Conservation (phyloP, 64 coral and sea anemone species). For the Montipora foliosa region DNA sequence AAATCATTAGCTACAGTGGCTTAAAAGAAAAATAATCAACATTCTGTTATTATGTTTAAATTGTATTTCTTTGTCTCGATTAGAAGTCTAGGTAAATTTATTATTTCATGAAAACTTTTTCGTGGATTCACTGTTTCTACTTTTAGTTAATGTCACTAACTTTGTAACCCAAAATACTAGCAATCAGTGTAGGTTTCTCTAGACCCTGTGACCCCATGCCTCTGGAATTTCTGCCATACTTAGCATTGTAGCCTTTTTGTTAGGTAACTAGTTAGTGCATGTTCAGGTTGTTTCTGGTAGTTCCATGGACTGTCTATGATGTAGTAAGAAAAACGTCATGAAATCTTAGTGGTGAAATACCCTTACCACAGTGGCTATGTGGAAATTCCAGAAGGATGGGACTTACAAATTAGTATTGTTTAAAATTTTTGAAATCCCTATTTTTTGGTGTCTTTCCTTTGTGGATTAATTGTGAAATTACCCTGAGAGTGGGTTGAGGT, state of each 20-base stretch:
- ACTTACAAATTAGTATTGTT: not conserved
- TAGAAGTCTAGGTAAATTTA: not conserved
- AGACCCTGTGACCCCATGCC: too few species aligned
- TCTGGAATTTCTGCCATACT: too few species aligned
- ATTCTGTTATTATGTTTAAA: not conserved
- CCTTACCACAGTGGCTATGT: slow-evolving; percentile 9
- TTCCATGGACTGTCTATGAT: too few species aligned
- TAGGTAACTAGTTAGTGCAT: too few species aligned
- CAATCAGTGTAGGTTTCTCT: not conserved
- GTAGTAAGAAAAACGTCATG: too few species aligned
- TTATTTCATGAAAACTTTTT: not conserved
- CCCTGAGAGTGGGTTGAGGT: too few species aligned
- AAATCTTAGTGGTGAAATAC: not conserved
- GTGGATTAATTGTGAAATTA: too few species aligned
- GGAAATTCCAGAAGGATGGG: slow-evolving; percentile 20
- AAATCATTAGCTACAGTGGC: not conserved
- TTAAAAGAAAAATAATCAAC: slow-evolving; percentile 3
- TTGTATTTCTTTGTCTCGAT: not conserved
- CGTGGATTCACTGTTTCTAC: not conserved
- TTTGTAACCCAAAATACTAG: slow-evolving; percentile 10
- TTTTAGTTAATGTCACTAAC: not conserved
- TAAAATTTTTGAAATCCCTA: too few species aligned
- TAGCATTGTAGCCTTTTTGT: too few species aligned
- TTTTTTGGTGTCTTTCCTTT: too few species aligned
- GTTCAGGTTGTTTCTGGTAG: too few species aligned